Evolutionary conservation across 2,113 vertebrate species (phyloP).

Genomic region (Pluvialis apricaria): DNA sequence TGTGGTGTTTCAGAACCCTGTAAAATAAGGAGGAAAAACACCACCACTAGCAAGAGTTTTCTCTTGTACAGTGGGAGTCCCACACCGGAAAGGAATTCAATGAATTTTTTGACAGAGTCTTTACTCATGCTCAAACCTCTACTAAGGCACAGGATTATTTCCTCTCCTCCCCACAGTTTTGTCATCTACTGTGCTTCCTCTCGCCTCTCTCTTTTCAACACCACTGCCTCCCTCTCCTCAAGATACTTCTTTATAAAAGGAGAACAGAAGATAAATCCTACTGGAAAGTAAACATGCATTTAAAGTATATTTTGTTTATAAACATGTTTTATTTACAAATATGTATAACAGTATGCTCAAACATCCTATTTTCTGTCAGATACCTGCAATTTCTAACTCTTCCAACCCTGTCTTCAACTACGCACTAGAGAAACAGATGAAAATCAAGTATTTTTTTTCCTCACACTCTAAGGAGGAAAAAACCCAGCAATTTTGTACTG

Average conservation of each 20-base stretch:
- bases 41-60: background rate
- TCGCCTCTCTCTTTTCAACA: background rate
- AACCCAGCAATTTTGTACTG: background rate
- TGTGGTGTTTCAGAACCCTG: fast-evolving
- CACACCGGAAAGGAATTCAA: background rate
- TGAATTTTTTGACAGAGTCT: background rate
- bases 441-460: background rate
- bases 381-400: background rate
- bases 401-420: background rate
- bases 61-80: background rate
- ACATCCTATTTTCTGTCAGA: background rate
- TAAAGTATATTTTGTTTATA: background rate
- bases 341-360: background rate
- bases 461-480: background rate
- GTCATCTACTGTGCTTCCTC: background rate
- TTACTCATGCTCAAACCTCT: background rate
- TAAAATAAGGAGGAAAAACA: background rate
- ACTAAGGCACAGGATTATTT: background rate
- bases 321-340: background rate
- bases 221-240: background rate
- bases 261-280: background rate
- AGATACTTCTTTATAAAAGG: background rate
- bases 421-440: background rate
- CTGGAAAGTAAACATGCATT: background rate
- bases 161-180: background rate